Evolutionary conservation across 2,888 invertebrate genomes (phyloP), one percentile per base, ranked within the genome.

Genomic region (Drosophila testacea): DNA sequence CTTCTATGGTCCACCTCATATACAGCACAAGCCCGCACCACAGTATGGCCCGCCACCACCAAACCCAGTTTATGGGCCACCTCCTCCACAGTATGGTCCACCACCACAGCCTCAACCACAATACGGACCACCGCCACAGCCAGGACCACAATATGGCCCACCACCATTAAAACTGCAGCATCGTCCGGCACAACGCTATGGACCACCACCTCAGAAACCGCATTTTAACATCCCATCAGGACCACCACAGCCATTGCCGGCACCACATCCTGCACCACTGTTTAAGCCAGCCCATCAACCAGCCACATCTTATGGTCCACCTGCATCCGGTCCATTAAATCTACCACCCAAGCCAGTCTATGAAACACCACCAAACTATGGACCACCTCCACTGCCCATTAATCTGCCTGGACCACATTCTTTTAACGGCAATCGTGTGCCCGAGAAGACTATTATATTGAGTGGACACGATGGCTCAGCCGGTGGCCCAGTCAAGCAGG

Each of bases 401-500:
- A 69, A 71, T 9, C 48, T 90, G 57, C 86, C 86, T 0, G 79
- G 93, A 84, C 73, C 92, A 77, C 82, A 70, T 6, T 68, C 70
- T 10, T 60, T 79, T 4, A 73, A 72, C 54, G 84, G 86, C 36
- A 85, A 85, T 38, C 79, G 80, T 1, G 69, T 52, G 2, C 89
- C 83, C 4, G 88, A 13, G 41, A 13, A 91, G 41, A 89, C 90
- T 89, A 6, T 16, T 9, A 41, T 16, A 16, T 41, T 41, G 9
- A 82, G 64, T 27, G 70, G 75, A 4, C 55, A 61, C 1, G 69
- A 66, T 7, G 79, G 68, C 0, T 38, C 67, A 0, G 46, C 22
- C 0, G 52, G 57, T n/a, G 95, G 6, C 95, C 96, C 5, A 94
- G 95, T 89, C 95, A 96, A 36, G 93, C 96, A 91, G 50, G 83